Evolutionary conservation across 2,888 invertebrate genomes (phyloP).

Genomic region (Hemaris fuciformis): DNA sequence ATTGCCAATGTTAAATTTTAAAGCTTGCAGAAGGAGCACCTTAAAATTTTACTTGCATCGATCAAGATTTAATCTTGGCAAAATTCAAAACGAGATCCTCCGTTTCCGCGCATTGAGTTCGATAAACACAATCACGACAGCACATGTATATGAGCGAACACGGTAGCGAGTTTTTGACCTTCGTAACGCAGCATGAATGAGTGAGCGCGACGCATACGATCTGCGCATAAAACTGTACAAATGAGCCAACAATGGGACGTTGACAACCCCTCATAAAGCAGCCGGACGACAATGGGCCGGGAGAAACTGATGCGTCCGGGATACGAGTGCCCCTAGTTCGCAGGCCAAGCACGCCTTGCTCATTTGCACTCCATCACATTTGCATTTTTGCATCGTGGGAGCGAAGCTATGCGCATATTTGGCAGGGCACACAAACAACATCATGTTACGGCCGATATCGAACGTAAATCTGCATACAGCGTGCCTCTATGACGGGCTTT

Average conservation of each 20-base stretch:
- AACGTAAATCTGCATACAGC: constrained; percentile 11
- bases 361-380: constrained; percentile 56
- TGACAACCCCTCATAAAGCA: constrained; percentile 46
- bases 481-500: not conserved
- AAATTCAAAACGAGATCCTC: not conserved
- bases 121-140: not conserved
- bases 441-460: constrained; percentile 11
- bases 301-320: constrained; percentile 48
- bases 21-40: not conserved
- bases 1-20: too few species aligned
- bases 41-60: not conserved
- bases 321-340: constrained; percentile 23
- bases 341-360: constrained; percentile 41
- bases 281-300: constrained; percentile 38
- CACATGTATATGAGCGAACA: constrained; percentile 12
- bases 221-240: constrained; percentile 19
- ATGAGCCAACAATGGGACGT: constrained; percentile 23
- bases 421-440: constrained; percentile 16
- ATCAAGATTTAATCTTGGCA: not conserved
- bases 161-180: constrained; percentile 16
- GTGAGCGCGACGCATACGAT: constrained; percentile 13
- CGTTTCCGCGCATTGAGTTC: not conserved
- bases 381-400: constrained; percentile 53
- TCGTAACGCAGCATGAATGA: constrained; percentile 13
- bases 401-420: constrained; percentile 14